Base-by-base conservation (phyloP, 2,113 vertebrate species). In the Corythornis madagascariensis region DNA sequence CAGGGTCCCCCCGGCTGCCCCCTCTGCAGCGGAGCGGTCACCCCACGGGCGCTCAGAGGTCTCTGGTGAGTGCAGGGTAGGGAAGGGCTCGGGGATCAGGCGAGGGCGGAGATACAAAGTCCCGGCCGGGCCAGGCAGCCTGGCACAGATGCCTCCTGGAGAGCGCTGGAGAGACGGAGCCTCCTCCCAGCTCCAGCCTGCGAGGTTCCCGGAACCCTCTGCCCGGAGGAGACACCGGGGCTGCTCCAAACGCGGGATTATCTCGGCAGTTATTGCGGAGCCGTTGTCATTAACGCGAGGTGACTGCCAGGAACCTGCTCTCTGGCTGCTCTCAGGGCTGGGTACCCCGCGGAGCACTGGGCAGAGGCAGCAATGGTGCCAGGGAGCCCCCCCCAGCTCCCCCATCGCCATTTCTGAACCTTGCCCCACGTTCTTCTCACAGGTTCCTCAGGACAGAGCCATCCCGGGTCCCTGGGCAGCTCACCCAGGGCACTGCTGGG, bases 381-480 rank as follows among this genome's bases (percentile, higher is more conserved):
- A 12, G 21, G 77, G 57, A 35, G 57, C 50, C 22, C 55, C 21
- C 31, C 31, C n/a, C 48, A 16, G 72, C 31, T 12, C 24, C 64
- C 63, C 66, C 64, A 7, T 2, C 10, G 0, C 22, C 16, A 2
- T 29, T 60, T 35, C 59, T 92, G 45, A 90, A 17, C 1, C 0
- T 25, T 21, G 38, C 29, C 16, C 79, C 43, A 11, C 88, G 7
- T 55, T 82, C 90, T 90, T n/a, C 86, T 18, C 25, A 1, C 92
- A 97, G 95, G n/a, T 35, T 59, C 72, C 48, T 42, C 65, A 12
- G 42, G n/a, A 40, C 22, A 6, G 56, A 55, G 64, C 35, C 0
- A 2, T 3, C 22, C 31, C 2, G 1, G 33, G 1, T 35, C 70
- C 1, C 4, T 28, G 40, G 26, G 0, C 7, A 87, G 60, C n/a